Evolutionary conservation across 2,113 vertebrate genomes (phyloP).

Genomic region (Myxocyprinus asiaticus): DNA sequence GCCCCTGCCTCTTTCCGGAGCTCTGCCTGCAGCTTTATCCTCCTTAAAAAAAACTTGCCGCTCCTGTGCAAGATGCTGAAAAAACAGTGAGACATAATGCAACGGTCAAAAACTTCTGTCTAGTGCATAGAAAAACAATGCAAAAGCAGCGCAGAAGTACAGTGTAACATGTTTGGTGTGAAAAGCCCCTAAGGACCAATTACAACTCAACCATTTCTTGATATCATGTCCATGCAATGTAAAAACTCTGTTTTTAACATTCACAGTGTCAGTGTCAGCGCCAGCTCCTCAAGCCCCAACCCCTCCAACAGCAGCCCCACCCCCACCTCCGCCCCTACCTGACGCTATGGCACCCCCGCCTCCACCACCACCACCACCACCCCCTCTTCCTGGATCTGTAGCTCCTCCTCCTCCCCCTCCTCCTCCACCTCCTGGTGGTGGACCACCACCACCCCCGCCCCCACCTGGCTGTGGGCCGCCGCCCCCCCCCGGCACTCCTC

Average conservation of each 20-base stretch:
- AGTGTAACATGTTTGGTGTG: too few species aligned
- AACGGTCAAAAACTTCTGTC: too few species aligned
- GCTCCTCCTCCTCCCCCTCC: constrained; percentile 54
- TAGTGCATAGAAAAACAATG: too few species aligned
- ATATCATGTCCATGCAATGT: too few species aligned
- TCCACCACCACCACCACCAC: constrained; percentile 47
- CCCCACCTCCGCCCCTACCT: constrained; percentile 46
- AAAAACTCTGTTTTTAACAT: background rate
- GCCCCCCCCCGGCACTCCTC: constrained; percentile 54
- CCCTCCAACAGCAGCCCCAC: background rate
- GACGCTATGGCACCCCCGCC: constrained; percentile 13
- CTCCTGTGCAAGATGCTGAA: too few species aligned
- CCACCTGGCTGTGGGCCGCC: constrained; percentile 57
- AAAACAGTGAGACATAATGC: too few species aligned
- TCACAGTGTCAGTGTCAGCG: constrained; percentile 1
- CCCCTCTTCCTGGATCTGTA: constrained; percentile 44
- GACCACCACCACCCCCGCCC: constrained; percentile 59
- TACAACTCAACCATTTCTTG: too few species aligned
- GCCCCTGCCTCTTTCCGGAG: too few species aligned
- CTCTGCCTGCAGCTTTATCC: too few species aligned
- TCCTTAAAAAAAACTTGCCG: too few species aligned
- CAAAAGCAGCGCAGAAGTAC: too few species aligned
- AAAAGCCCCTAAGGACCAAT: too few species aligned
- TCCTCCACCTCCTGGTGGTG: constrained; percentile 52
- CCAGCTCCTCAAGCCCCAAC: constrained; percentile 17